Evolutionary conservation across 2,797 vertebrate genomes (phyloP).

Genomic region (Chloroceryle inda): DNA sequence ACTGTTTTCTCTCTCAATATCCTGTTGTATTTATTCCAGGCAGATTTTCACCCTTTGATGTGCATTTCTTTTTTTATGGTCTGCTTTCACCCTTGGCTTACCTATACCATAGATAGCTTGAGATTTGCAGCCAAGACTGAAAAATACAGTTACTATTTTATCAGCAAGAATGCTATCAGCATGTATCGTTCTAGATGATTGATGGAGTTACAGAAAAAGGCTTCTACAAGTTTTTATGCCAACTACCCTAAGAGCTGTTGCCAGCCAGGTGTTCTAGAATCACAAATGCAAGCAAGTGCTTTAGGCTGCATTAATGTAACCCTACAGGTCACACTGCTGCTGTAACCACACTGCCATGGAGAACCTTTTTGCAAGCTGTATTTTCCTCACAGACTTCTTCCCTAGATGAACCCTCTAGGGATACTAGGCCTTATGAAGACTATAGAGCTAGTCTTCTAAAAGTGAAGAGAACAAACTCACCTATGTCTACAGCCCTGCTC

Average conservation of each 20-base stretch:
- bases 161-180: background rate
- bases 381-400: background rate
- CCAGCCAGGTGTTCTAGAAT: background rate
- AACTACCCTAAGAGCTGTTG: background rate
- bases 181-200: background rate
- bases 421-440: background rate
- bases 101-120: background rate
- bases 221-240: background rate
- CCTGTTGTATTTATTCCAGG: background rate
- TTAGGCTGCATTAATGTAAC: background rate
- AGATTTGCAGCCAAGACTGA: background rate
- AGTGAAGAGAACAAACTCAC: background rate
- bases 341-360: background rate
- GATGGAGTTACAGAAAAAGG: background rate
- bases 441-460: background rate
- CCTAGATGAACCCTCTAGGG: background rate
- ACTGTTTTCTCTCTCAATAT: background rate
- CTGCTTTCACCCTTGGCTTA: background rate
- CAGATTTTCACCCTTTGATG: background rate
- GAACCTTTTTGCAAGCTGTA: background rate
- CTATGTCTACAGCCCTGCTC: background rate
- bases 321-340: background rate
- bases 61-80: background rate
- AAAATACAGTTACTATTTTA: background rate
- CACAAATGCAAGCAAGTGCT: background rate